Evolutionary conservation across 2,797 vertebrate genomes (phyloP), one percentile per base, ranked within the genome.

Genomic region (Paramormyrops hopkinsi): DNA sequence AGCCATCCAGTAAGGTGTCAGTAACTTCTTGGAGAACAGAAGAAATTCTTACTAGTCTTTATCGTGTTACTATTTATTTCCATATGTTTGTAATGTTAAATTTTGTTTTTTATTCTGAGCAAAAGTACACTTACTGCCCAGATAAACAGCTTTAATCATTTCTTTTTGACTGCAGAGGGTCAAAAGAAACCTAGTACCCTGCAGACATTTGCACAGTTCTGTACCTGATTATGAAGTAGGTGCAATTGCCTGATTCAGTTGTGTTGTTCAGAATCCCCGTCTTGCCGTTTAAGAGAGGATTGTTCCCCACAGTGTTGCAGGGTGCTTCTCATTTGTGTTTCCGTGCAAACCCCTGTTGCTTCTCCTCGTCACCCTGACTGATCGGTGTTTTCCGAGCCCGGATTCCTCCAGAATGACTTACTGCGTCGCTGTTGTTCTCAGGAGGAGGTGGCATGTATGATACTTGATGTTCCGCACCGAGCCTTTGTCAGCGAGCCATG

Each of bases 391-490:
- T 17, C 83, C 3, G n/a, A 53, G 6, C n/a, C 48, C 14, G n/a
- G 83, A 8, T 53, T 51, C 46, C 48, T 46, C 37, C 41, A 50
- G n/a, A 14, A 48, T 48, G 79, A 83, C 44, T 83, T 84, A 44
- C 22, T 51, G 82, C 41, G 44, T 50, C 11, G 48, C 48, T 85
- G 83, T n/a, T 85, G 83, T 85, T 85, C 48, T 85, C 48, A 8
- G 11, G 48, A n/a, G 83, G 50, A 53, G 50, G 46, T 25, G 83
- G 48, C 19, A 86, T 37, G 48, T 56, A 88, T 88, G 54, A 62
- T 59, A 59, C 85, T 88, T 37, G 88, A 89, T 76, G 46, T 65
- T 84, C 82, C 84, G 51, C 62, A 59, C 50, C 85, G 29, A 88
- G 22, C 25, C 0, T 54, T 79, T 56, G 88, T 89, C 51, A 41